Evolutionary conservation across 2,888 invertebrate genomes (phyloP), one percentile per base, ranked within the genome.

Genomic region (Drosophila gaucha): DNA sequence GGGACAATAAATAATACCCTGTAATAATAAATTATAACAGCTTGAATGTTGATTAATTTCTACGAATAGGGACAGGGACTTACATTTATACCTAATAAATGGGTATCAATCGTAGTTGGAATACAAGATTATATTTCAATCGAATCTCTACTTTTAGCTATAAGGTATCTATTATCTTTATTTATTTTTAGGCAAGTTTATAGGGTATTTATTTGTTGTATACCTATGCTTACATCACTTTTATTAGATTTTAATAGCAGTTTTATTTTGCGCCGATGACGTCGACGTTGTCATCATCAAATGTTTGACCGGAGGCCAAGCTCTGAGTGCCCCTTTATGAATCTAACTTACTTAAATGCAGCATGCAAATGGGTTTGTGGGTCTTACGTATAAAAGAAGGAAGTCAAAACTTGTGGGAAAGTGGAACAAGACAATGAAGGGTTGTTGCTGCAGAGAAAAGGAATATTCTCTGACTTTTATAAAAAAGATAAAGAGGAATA

Each of bases 231-330:
- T 28, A 4, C 8, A 24, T 14, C 9, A 38, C 10, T 50, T 33
- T 43, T 26, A 60, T 46, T 55, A 55, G 52, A 71, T 71, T 80
- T 86, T 74, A 59, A 80, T 86, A 55, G 46, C 67, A 64, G 43
- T 84, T 77, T 80, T 71, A 68, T 82, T 74, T 78, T 66, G 44
- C 31, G 39, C 36, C 68, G 70, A 76, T 87, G 82, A 85, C 76
- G 82, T 72, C 57, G 78, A n/a, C 52, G 51, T 46, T 51, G 60
- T 33, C 69, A 56, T 56, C 67, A 28, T 16, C 6, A 31, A 51
- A 44, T 56, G 20, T 20, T 51, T 51, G 33, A 18, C n/a, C 35
- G 20, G 20, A 12, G 36, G 30, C 59, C 20, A 47, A 30, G 38
- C 55, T 44, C 14, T 39, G 43, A 16, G 30, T 62, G 46, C 30